Percentiles rank a stretch among this genome's conserved stretches.
These are phyloP conservation scores for Platypus cylindrus DNA, from an alignment of 2,888 invertebrate genomes.

Conservation along the genomic window DNA sequence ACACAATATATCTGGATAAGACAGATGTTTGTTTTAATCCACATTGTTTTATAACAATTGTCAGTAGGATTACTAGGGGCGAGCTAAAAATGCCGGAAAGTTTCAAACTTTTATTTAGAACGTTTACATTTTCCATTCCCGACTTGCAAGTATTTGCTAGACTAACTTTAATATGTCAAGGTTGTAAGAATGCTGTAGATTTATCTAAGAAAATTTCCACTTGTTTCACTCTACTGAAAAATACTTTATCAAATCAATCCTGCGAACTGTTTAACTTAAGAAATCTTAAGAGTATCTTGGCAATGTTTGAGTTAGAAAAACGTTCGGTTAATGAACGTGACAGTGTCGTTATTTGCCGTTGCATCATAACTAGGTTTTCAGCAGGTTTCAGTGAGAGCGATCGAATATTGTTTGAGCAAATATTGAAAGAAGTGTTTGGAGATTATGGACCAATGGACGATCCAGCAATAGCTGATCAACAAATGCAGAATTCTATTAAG, in stretches of 20 bases:
- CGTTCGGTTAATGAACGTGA: conserved; percentile 33
- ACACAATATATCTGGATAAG: conserved; percentile 54
- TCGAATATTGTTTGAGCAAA: conserved; percentile 65
- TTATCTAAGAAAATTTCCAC: conserved; percentile 66
- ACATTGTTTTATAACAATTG: conserved; percentile 61
- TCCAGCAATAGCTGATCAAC: conserved; percentile 26
- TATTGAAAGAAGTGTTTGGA: conserved; percentile 68
- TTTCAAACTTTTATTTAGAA: conserved; percentile 64
- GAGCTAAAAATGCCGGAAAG: conserved; percentile 51
- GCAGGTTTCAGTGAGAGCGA: conserved; percentile 45
- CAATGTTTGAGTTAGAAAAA: conserved; percentile 58
- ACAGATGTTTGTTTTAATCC: conserved; percentile 52
- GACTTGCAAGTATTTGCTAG: conserved; percentile 73
- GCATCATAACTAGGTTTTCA: conserved; percentile 43
- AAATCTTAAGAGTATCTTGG: conserved; percentile 66
- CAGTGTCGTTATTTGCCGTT: conserved; percentile 53
- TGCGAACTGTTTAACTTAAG: conserved; percentile 76
- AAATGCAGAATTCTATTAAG: conserved; percentile 37
- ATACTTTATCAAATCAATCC: conserved; percentile 58
- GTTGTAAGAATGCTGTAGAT: conserved; percentile 56
- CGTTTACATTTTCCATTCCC: conserved; percentile 74
- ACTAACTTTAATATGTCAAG: conserved; percentile 63
- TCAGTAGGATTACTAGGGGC: conserved; percentile 50
- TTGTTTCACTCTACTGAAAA: conserved; percentile 39
- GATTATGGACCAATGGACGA: conserved; percentile 24